Conservation (phyloP, 1,140 invertebrate genomes). For the Saccostrea glomerata region DNA sequence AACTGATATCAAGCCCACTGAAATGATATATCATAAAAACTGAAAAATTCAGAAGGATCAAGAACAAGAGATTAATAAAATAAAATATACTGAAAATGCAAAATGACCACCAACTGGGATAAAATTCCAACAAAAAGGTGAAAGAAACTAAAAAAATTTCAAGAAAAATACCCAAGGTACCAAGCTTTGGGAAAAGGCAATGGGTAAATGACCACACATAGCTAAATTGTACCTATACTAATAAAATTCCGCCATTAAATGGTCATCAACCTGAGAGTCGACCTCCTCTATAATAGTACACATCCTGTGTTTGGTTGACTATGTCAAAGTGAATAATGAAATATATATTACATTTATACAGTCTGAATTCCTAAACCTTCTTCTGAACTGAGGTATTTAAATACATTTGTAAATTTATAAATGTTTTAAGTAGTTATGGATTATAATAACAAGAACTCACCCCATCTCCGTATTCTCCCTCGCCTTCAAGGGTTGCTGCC, state of each 20-base stretch:
- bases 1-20: background rate
- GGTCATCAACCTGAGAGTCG: background rate
- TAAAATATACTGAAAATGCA: background rate
- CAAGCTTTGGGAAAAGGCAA: background rate
- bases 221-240: background rate
- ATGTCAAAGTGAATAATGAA: background rate
- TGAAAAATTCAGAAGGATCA: background rate
- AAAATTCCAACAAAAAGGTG: background rate
- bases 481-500: constrained; percentile 57
- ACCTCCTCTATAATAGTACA: constrained; percentile 8
- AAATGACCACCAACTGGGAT: background rate
- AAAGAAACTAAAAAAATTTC: background rate
- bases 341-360: background rate
- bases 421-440: background rate
- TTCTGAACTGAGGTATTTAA: background rate
- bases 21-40: background rate
- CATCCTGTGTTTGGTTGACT: constrained; percentile 4
- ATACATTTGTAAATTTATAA: background rate
- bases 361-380: background rate
- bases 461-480: constrained; percentile 23
- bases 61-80: background rate
- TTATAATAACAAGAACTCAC: background rate
- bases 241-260: constrained; percentile 5
- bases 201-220: background rate
- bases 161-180: background rate